Base-by-base conservation (phyloP, 2,888 invertebrate genomes). In the Marasmarcha lunaedactyla region DNA sequence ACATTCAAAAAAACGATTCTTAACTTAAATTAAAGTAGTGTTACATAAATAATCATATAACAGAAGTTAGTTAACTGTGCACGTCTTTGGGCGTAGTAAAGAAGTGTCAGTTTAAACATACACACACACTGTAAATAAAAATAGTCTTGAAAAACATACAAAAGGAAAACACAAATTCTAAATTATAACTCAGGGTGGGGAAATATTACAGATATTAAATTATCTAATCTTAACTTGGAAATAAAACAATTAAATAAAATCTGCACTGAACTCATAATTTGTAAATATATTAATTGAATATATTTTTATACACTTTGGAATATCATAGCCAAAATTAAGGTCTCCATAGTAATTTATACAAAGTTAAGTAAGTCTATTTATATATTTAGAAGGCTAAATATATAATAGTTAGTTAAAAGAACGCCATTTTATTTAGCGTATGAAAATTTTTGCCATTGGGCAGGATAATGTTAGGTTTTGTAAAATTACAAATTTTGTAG, bases 341-440 rank as follows among this genome's bases (percentile, higher is more conserved):
- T 20, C 20, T 3, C 20, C 7, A 7, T 5, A 20, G 20, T 20
- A 20, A 5, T 20, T 53, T 51, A 34, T n/a, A 30, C 11, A 50
- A 57, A 51, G 41, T 50, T 52, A 49, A 55, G 50, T 54, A 52
- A 63, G 54, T 57, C 68, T 73, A 72, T 64, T 57, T 68, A 72
- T 66, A 68, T 71, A 71, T 71, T 71, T 69, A 72, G 57, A 51
- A 57, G 56, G 47, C 63, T 71, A 72, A 71, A 71, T 69, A 70
- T 59, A 68, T 63, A 64, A 60, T 58, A 70, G 66, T 57, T 51
- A 47, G 44, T 43, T 40, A 13, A 11, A 4, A 9, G 10, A 2
- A 11, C 14, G 4, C 10, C 30, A n/a, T n/a, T n/a, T n/a, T n/a
- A n/a, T n/a, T n/a, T n/a, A n/a, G n/a, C n/a, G n/a, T n/a, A n/a